Percentiles rank a stretch among this genome's conserved stretches.
Evolutionary conservation across 2,113 vertebrate genomes (phyloP).

Genomic region (Triplophysa dalaica): DNA sequence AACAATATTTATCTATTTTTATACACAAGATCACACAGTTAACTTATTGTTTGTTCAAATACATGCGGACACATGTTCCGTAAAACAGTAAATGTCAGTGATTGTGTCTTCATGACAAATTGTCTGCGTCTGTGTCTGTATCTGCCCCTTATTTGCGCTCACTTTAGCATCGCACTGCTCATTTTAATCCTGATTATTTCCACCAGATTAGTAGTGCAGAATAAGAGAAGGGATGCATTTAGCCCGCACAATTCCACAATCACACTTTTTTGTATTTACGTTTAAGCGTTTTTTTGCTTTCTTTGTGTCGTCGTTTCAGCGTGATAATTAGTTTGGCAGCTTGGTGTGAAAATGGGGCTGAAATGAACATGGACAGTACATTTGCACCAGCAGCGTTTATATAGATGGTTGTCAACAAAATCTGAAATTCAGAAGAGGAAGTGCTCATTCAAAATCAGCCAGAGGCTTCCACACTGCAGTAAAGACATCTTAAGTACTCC

Average conservation of each 20-base stretch:
- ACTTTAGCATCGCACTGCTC: constrained; percentile 51
- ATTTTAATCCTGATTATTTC: constrained; percentile 74
- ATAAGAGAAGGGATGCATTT: constrained; percentile 65
- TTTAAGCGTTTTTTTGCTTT: constrained; percentile 62
- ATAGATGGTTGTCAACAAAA: constrained; percentile 28
- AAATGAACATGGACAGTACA: constrained; percentile 35
- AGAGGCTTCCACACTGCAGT: constrained; percentile 3
- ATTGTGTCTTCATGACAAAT: background rate
- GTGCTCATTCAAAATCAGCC: background rate
- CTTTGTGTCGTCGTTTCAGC: constrained; percentile 57
- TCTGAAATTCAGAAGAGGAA: constrained; percentile 30
- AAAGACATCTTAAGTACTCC: background rate
- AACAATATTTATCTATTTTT: no score
- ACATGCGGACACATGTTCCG: no score
- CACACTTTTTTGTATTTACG: constrained; percentile 62
- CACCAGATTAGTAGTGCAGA: constrained; percentile 60
- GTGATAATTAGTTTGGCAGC: constrained; percentile 58
- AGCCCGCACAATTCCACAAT: constrained; percentile 62
- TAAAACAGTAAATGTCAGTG: background rate
- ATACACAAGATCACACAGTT: no score
- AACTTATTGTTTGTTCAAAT: no score
- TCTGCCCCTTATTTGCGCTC: constrained; percentile 13
- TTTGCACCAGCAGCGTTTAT: background rate
- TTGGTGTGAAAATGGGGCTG: constrained; percentile 55
- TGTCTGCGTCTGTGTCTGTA: background rate